A percentile compares a stretch with the other conserved stretches of the same genome.
Conservation (phyloP, 2,888 invertebrate genomes). For the Drosophila helvetica region DNA sequence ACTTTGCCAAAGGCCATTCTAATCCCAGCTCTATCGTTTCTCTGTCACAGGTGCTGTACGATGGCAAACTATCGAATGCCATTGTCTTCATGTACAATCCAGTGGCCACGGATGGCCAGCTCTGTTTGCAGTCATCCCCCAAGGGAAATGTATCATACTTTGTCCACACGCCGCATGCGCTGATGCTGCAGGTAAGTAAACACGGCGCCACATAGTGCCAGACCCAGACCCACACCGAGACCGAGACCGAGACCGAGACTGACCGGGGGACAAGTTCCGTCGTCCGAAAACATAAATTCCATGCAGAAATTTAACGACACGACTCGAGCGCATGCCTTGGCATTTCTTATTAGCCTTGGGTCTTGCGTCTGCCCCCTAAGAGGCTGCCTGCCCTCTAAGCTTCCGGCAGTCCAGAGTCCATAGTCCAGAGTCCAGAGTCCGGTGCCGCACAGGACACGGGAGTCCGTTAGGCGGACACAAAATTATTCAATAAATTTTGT, state of each 20-base stretch:
- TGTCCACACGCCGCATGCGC: slow-evolving; percentile 99
- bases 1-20: slow-evolving; percentile 57
- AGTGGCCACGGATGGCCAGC: slow-evolving; percentile 99
- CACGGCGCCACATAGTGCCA: not conserved
- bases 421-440: not conserved
- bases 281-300: slow-evolving; percentile 65
- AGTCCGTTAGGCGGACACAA: slow-evolving; percentile 46
- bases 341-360: slow-evolving; percentile 71
- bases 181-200: slow-evolving; percentile 95
- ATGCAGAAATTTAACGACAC: slow-evolving; percentile 73
- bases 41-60: slow-evolving; percentile 93
- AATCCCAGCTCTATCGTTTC: slow-evolving; percentile 20
- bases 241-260: not conserved
- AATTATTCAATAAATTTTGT: slow-evolving; percentile 80
- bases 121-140: slow-evolving; percentile 98
- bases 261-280: not conserved
- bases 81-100: slow-evolving; percentile 99
- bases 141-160: slow-evolving; percentile 99
- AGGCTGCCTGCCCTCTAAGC: not conserved
- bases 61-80: slow-evolving; percentile 97
- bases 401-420: not conserved
- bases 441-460: not conserved
- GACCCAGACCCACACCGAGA: too few relatives aligned
- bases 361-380: not conserved
- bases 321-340: slow-evolving; percentile 73